Percentiles rank a stretch among this genome's conserved stretches.
These are phyloP conservation scores for Poeciliopsis paucimaculata DNA, from an alignment of 2,797 vertebrate genomes.

Conservation along the genomic window DNA sequence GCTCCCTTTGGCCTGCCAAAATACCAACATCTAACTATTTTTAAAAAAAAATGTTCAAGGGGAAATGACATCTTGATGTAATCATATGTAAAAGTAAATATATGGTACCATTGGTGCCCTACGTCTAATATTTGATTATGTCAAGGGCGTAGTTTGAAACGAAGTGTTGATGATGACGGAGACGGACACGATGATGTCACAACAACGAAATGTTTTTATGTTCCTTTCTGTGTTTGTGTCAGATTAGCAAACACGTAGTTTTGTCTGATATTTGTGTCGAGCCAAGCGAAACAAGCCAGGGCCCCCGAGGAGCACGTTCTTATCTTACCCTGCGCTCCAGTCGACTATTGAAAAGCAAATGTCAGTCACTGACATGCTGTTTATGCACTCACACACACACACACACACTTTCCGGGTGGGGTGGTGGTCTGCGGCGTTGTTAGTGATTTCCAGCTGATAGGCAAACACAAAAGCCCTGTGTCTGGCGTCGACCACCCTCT, in stretches of 20 bases:
- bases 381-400: slow-evolving; percentile 23
- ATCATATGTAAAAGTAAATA: background rate
- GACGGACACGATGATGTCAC: slow-evolving; percentile 7
- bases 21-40: background rate
- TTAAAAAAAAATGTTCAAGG: background rate
- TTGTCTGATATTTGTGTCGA: slow-evolving; percentile 29
- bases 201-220: background rate
- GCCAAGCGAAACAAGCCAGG: slow-evolving; percentile 31
- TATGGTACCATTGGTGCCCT: background rate
- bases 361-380: slow-evolving; percentile 51
- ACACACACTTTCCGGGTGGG: slow-evolving; percentile 34
- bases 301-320: slow-evolving; percentile 36
- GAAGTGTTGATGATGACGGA: background rate
- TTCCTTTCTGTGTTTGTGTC: background rate
- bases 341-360: slow-evolving; percentile 64
- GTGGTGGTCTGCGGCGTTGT: slow-evolving; percentile 48
- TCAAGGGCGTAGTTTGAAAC: background rate
- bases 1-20: background rate
- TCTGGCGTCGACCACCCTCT: slow-evolving; percentile 54
- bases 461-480: slow-evolving; percentile 73
- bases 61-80: background rate
- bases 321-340: slow-evolving; percentile 52
- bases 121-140: background rate
- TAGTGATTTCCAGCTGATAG: slow-evolving; percentile 75
- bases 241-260: slow-evolving; percentile 15